Conservation (phyloP, 2,888 invertebrate species). For the Venustoraphidia nigricollis region DNA sequence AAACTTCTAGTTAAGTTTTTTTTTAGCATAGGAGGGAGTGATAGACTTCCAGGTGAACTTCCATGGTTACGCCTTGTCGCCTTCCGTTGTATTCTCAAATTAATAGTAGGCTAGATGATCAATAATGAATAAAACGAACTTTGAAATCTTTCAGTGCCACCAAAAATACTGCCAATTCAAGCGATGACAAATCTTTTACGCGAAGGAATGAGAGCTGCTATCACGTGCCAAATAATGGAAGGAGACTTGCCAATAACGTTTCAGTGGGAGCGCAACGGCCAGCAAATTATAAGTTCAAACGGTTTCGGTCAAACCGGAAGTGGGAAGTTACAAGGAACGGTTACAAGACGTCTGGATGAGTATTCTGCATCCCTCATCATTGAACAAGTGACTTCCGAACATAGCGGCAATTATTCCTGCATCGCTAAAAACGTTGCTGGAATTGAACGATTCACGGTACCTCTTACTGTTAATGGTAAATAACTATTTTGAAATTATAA, state of each 20-base stretch:
- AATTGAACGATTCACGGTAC: conserved; percentile 58
- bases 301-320: conserved; percentile 15
- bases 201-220: conserved; percentile 78
- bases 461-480: conserved; percentile 67
- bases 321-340: conserved; percentile 31
- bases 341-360: conserved; percentile 54
- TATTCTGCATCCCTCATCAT: conserved; percentile 76
- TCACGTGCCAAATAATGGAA: conserved; percentile 80
- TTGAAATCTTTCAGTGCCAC: conserved; percentile 46
- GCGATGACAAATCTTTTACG: conserved; percentile 64
- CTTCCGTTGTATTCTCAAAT: conserved; percentile 10
- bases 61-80: not conserved
- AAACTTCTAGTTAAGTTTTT: too few species aligned
- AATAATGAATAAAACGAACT: not conserved
- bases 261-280: conserved; percentile 81
- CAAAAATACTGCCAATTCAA: conserved; percentile 71
- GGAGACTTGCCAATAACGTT: conserved; percentile 86
- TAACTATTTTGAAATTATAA: not conserved
- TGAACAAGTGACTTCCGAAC: conserved; percentile 68
- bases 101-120: not conserved
- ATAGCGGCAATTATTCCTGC: conserved; percentile 86
- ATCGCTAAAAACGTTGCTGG: conserved; percentile 80
- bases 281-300: conserved; percentile 33
- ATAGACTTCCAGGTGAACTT: too few species aligned
- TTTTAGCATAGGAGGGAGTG: too few species aligned